Base-by-base conservation (phyloP, 1,140 invertebrate genomes). In the Kradibia gibbosae region DNA sequence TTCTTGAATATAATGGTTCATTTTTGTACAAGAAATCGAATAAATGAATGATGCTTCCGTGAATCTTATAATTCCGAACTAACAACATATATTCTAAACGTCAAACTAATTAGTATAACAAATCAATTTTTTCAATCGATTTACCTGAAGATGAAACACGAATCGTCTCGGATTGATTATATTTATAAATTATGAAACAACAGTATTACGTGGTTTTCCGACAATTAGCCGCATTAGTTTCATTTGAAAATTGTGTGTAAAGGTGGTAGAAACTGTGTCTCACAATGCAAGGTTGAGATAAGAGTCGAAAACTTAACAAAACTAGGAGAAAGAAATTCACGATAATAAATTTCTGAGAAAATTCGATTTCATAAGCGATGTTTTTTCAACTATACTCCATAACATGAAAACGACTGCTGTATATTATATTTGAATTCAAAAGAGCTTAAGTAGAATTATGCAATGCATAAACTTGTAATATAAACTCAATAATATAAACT, bases 311-410 rank as follows among this genome's bases (percentile, higher is more conserved):
- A 78, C 8, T 50, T 78, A 70, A 53, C 60, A 17, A 25, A 15
- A 36, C 31, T 42, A 57, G 28, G 31, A 78, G 71, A 53, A 71
- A 71, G 42, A 45, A 53, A 55, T 13, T 70, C 28, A 78, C 34
- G 34, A 78, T 71, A 70, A 78, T 71, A 71, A 71, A 71, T 71
- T 67, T 55, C 57, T 55, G 20, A 15, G 48, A 55, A 65, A 53
- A 55, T 48, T 17, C 34, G 45, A 50, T 73, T 50, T 53, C 15
- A 75, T 60, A 42, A 22, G 20, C 28, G 31, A 57, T 75, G 3
- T 8, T 42, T 13, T 75, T 75, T 57, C 34, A 25, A 34, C 8
- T 17, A 28, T 22, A n/a, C n/a, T 10, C n/a, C 20, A 1, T 22
- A 34, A 22, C 2, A 20, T 28, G 53, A 53, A 31, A 45, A 3